A percentile compares a stretch with the other conserved stretches of the same genome.
These are phyloP conservation scores for Acrocera orbiculus DNA, from an alignment of 2,888 invertebrate species.

Conservation along the genomic window DNA sequence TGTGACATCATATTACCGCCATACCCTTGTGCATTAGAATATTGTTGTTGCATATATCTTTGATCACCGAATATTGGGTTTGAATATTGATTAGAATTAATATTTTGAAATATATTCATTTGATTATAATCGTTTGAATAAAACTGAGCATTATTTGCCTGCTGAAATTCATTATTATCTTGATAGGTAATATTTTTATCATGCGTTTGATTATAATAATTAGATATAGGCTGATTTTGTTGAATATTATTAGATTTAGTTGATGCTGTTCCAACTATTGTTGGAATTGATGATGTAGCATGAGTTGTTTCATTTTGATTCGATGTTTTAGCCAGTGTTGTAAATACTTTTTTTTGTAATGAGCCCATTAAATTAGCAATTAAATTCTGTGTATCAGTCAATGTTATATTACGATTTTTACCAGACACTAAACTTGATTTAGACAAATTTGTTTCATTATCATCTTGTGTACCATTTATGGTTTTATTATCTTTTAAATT, in stretches of 20 bases:
- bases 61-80: too few species aligned
- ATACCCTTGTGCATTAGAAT: too few species aligned
- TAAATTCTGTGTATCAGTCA: constrained; percentile 40
- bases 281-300: constrained; percentile 1
- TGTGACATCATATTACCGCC: too few species aligned
- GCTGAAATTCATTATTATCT: too few species aligned
- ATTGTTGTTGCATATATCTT: too few species aligned
- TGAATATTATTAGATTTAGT: too few species aligned
- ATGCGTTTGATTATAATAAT: background rate
- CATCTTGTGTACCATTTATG: constrained; percentile 18
- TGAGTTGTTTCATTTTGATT: constrained; percentile 3
- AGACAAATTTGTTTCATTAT: constrained; percentile 20
- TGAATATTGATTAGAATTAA: too few species aligned
- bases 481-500: constrained; percentile 47
- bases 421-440: constrained; percentile 13
- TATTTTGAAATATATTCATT: too few species aligned
- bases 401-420: constrained; percentile 21
- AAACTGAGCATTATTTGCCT: too few species aligned
- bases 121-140: too few species aligned
- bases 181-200: too few species aligned
- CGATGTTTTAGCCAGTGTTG: constrained; percentile 6
- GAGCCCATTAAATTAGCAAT: constrained; percentile 47
- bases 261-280: constrained; percentile 3
- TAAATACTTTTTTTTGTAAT: constrained; percentile 31
- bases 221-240: too few species aligned